These are phyloP conservation scores for Campylorhamphus procurvoides DNA, from an alignment of 2,113 vertebrate genomes.

Conservation along the genomic window DNA sequence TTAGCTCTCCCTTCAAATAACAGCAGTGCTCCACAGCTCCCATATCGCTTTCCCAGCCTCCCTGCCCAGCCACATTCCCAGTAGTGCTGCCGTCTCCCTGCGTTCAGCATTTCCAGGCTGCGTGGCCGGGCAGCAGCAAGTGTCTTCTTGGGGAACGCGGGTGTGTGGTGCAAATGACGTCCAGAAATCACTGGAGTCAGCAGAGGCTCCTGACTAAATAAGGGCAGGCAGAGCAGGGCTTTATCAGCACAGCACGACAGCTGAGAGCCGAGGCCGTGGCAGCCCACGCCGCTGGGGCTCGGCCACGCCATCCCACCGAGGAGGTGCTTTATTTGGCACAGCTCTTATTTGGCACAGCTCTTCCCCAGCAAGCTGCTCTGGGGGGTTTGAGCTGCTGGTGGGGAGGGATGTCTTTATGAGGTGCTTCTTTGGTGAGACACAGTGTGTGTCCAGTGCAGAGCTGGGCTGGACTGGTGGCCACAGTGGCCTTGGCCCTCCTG, in stretches of 20 bases:
- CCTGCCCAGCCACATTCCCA: slow-evolving; percentile 28
- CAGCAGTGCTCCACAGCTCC: background rate
- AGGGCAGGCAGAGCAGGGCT: slow-evolving; percentile 81
- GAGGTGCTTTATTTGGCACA: background rate
- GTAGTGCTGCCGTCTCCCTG: slow-evolving; percentile 10
- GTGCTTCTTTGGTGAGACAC: background rate
- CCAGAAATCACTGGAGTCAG: slow-evolving; percentile 75
- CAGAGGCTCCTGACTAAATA: slow-evolving; percentile 88
- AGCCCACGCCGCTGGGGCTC: background rate
- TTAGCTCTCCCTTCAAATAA: background rate
- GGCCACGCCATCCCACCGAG: fast-evolving
- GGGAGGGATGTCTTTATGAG: background rate
- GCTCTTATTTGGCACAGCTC: background rate
- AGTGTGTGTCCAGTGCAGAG: background rate
- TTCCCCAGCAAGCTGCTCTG: background rate
- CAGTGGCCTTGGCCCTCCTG: fast-evolving
- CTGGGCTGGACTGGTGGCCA: background rate
- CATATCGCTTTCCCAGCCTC: background rate
- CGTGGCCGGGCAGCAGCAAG: slow-evolving; percentile 37
- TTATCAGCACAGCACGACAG: slow-evolving; percentile 82
- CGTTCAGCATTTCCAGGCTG: slow-evolving; percentile 58
- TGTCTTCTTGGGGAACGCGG: slow-evolving; percentile 53
- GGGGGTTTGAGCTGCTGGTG: background rate
- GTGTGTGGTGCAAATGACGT: slow-evolving; percentile 84
- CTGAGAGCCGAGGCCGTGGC: slow-evolving; percentile 65